Percentiles rank a stretch among this genome's conserved stretches.
Conservation (phyloP, 2,797 vertebrate species). For the Scyliorhinus canicula region DNA sequence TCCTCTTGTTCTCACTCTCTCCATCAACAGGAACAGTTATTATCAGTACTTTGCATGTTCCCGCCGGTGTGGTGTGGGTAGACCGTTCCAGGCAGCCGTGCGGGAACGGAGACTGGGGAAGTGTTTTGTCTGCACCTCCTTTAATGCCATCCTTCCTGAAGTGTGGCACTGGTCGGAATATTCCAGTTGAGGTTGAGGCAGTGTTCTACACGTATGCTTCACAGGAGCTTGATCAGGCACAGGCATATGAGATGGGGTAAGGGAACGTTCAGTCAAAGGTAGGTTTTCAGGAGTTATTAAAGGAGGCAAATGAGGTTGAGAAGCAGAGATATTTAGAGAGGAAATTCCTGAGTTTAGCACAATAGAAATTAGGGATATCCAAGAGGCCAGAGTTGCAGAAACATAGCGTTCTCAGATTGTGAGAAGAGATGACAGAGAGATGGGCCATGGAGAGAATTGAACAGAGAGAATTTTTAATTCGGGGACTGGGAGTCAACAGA, state of each 20-base stretch:
- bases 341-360: not conserved
- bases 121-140: no score
- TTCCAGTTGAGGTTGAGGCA: no score
- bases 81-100: no score
- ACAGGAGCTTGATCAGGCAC: not conserved
- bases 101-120: no score
- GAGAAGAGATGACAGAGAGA: not conserved
- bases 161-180: no score
- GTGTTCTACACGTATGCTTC: not conserved
- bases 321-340: not conserved
- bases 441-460: not conserved
- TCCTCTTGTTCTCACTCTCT: no score
- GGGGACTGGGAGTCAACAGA: not conserved
- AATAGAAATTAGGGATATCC: not conserved
- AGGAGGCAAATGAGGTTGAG: not conserved
- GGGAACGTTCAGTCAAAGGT: not conserved
- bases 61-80: no score
- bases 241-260: not conserved
- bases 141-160: no score
- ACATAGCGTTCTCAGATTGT: no score
- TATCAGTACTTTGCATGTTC: no score
- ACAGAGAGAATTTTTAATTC: not conserved
- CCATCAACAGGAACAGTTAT: no score
- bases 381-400: not conserved
- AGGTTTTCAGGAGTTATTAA: not conserved